Evolutionary conservation across 2,797 vertebrate genomes (phyloP), one percentile per base, ranked within the genome.

Genomic region (Loriculus beryllinus): DNA sequence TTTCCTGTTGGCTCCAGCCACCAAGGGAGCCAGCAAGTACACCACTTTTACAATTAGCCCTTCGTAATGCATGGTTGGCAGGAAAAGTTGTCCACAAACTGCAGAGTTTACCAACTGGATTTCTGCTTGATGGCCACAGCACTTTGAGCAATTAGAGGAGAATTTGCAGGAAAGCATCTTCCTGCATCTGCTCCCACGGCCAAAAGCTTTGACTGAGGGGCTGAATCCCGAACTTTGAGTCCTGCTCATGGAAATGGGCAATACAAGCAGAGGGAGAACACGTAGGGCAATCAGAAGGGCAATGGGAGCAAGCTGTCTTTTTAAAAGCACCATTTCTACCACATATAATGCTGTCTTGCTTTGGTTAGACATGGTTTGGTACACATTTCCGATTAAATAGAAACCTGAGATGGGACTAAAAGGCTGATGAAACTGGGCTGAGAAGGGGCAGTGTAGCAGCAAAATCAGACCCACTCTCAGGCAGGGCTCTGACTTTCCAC

Each of bases 1-100:
- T 94, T 86, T 90, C 91, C 91, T 95, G 94, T 92, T 88, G 95
- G 94, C 86, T 96, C 72, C 96, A 97, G 95, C 86, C 97, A 97
- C 97, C 91, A 95, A 96, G 96, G 97, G 96, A 98, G 93, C 96
- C 92, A 91, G 97, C 98, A 98, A 98, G 98, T 98, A 98, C 96
- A 91, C 82, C 96, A 87, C 92, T 95, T 96, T 97, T 96, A 97
- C 97, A 98, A 98, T 98, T 98, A 98, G 97, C 96, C 95, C 93
- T 96, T 90, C 28, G 93, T 97, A 98, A 97, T 97, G 96, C 95
- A 74, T 94, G 90, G 90, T 92, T 98, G 97, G 98, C 98, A 98
- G 96, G 88, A 97, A 97, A 98, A 97, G 95, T 96, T 97, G 95
- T 96, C 95, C 93, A 52, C 71, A 43, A 96, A 88, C 96, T 96